phyloP scores from a whole-genome alignment of 2,113 vertebrate genomes.

The Oxyruncus cristatus region DNA sequence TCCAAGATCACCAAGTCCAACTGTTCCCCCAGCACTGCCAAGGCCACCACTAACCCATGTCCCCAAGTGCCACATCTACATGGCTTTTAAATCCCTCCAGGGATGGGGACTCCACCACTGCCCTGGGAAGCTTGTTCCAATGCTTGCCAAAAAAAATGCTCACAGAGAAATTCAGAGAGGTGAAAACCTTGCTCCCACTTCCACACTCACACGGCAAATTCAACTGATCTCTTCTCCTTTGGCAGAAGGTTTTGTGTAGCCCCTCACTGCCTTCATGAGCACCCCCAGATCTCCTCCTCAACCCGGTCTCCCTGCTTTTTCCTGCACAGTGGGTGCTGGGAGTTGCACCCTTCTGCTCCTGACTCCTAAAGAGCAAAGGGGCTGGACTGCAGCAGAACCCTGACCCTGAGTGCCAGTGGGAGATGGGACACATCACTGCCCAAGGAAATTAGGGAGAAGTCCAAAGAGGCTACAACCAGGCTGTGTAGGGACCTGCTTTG shows the following conservation, averaged over 20 bases:
- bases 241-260: accelerated
- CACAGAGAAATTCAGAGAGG: neutral
- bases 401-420: neutral
- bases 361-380: accelerated
- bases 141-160: neutral
- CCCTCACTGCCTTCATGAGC: accelerated
- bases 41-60: neutral
- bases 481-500: neutral
- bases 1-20: neutral
- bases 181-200: neutral
- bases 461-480: neutral
- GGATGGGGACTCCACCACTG: neutral
- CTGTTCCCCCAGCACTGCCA: neutral
- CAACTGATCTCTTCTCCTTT: neutral
- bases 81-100: neutral
- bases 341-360: neutral
- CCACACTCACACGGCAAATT: neutral
- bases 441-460: neutral
- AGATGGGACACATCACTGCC: neutral
- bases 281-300: neutral
- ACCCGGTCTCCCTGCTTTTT: accelerated
- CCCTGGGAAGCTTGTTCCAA: neutral
- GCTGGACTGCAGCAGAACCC: neutral
- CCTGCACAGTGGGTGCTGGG: neutral
- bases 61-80: neutral